A percentile compares a stretch with the other conserved stretches of the same genome.
These are phyloP conservation scores for Capitella teleta DNA, from an alignment of 1,140 invertebrate genomes.

Conservation along the genomic window DNA sequence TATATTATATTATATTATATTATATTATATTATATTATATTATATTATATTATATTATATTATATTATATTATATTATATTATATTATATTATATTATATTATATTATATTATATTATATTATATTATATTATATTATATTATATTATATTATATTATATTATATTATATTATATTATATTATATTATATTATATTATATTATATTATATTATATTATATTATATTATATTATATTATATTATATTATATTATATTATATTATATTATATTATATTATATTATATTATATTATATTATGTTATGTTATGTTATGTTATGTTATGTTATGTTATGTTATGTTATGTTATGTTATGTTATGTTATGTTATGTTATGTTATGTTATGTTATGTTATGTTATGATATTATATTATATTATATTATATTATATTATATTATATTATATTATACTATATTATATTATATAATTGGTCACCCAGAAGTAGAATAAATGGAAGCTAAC, in stretches of 20 bases:
- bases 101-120: neutral
- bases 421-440: conserved; percentile 1
- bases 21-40: too few relatives aligned
- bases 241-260: neutral
- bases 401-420: neutral
- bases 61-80: neutral
- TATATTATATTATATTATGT: neutral
- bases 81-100: neutral
- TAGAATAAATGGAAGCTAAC: too few relatives aligned
- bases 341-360: conserved; percentile 4
- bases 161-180: neutral
- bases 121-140: neutral
- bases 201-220: neutral
- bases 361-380: conserved; percentile 4
- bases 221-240: neutral
- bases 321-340: conserved; percentile 5
- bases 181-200: neutral
- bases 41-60: too few relatives aligned
- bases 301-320: neutral
- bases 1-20: too few relatives aligned
- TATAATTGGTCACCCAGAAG: too few relatives aligned
- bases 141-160: neutral
- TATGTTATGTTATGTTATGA: conserved; percentile 4
- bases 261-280: neutral
- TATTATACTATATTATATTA: neutral